These are phyloP conservation scores for Numenius arquata DNA, from an alignment of 2,113 vertebrate genomes.

Conservation along the genomic window DNA sequence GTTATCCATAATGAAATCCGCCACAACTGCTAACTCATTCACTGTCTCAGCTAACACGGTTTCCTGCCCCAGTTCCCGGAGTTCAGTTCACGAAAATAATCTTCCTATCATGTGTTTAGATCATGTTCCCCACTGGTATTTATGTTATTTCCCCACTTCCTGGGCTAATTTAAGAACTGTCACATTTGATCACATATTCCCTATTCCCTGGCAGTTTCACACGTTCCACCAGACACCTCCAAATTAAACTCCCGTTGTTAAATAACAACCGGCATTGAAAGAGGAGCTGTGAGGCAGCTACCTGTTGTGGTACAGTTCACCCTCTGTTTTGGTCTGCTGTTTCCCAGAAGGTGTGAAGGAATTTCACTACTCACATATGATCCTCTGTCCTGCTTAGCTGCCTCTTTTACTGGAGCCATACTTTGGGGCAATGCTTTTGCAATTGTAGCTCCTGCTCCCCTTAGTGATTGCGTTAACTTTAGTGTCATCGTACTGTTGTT, in stretches of 20 bases:
- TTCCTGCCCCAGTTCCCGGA: constrained; percentile 19
- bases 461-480: background rate
- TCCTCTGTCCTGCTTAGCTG: background rate
- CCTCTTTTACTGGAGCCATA: background rate
- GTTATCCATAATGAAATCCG: background rate
- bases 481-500: background rate
- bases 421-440: background rate
- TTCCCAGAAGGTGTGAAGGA: background rate
- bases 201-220: background rate
- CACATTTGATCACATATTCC: background rate
- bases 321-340: background rate
- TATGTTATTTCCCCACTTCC: background rate
- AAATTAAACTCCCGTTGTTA: background rate
- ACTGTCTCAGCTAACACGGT: background rate
- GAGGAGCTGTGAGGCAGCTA: background rate
- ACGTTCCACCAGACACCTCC: background rate
- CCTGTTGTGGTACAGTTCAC: background rate
- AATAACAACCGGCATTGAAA: background rate
- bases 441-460: background rate
- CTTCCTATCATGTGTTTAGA: background rate
- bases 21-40: background rate
- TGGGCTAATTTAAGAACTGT: background rate
- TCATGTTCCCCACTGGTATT: background rate
- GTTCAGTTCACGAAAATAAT: background rate
- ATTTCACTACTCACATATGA: background rate